Conservation (phyloP, 2,888 invertebrate genomes). For the Myopa tessellatipennis region DNA sequence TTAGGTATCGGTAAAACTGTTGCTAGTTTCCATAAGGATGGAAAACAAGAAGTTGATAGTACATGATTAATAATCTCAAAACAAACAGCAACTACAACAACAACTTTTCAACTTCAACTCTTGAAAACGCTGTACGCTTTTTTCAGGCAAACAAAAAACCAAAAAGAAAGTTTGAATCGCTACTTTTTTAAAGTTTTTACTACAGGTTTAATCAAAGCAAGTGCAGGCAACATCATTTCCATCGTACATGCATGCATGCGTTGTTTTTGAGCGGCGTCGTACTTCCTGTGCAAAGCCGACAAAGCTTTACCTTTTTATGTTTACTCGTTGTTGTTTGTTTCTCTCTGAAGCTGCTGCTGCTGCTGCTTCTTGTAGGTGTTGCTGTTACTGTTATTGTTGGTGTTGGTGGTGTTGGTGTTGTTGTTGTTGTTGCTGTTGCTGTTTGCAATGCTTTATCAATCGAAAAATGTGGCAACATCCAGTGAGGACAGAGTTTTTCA, state of each 20-base stretch:
- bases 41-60: too few species aligned
- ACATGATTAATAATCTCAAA: too few species aligned
- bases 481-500: too few species aligned
- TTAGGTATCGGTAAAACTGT: too few species aligned
- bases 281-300: conserved; percentile 22
- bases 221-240: neutral
- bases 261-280: neutral
- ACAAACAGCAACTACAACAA: too few species aligned
- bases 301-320: neutral
- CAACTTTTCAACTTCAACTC: too few species aligned
- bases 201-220: neutral
- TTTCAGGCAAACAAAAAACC: too few species aligned
- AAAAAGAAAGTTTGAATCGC: neutral
- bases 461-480: neutral
- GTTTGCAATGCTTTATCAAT: conserved; percentile 6
- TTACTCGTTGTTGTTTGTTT: neutral
- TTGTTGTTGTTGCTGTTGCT: neutral
- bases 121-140: too few species aligned
- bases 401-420: neutral
- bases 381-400: neutral
- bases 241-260: too few species aligned
- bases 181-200: neutral
- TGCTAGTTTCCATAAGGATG: too few species aligned
- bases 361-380: neutral
- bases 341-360: neutral